Base-by-base conservation (phyloP, 2,113 vertebrate species). In the Cyprinodon variegatus region DNA sequence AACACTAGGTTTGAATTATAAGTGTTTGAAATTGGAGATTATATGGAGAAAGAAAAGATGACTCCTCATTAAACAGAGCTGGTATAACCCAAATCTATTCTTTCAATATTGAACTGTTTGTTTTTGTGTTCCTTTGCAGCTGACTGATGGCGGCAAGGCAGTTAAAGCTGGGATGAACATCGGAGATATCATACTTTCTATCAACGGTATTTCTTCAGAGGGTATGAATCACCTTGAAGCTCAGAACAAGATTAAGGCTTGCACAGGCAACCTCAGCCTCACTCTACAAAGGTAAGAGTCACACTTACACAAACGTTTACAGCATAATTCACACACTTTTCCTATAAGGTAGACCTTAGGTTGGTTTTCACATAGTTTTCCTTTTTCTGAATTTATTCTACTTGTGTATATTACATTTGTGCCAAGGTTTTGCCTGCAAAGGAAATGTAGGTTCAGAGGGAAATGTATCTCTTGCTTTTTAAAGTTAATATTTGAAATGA, bases 241-340 rank as follows among this genome's bases (percentile, higher is more conserved):
- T 65, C 98, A 99, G 92, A 99, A 99, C 95, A 98, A 97, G 94
- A 99, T 99, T 82, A 99, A 99, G 91, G 95, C 95, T 6, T 97
- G 96, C 81, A 93, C 94, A 15, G 96, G 89, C 84, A 92, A 95
- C 61, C 92, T 99, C 91, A 95, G 91, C 90, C 96, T 98, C 93
- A 97, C 93, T 74, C 91, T 99, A 60, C 96, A 97, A 93, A 98
- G 96, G 98, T 99, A 95, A 95, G 84, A 36, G 11, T 20, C 14
- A 29, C 46, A 17, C 50, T 14, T 53, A 22, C 71, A 64, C 39
- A 46, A 36, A 71, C 11, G 50, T 53, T 50, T 59, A 15, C 29
- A 46, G 4, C n/a, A 39, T 57, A 41, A 76, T 65, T 36, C 65
- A n/a, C 41, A 29, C 22, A 50, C 61, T 62, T 43, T 20, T 45